phyloP scores from a whole-genome alignment of 2,888 invertebrate genomes.

The Heliconius charithonia region DNA sequence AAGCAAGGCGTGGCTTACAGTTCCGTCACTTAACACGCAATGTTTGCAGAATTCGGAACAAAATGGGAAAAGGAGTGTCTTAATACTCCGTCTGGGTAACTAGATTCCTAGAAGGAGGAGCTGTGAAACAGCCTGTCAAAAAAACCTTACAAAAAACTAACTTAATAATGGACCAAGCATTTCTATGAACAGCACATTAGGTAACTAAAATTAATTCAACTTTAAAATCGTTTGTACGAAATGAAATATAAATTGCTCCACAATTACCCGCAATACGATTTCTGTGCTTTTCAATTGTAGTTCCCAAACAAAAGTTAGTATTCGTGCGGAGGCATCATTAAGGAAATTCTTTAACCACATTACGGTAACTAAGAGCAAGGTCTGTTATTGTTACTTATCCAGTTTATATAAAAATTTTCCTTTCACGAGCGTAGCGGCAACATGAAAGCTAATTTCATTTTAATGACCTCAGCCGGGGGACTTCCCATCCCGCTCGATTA shows the following conservation, averaged over 20 bases:
- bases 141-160: too few relatives aligned
- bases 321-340: constrained; percentile 33
- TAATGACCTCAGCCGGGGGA: constrained; percentile 68
- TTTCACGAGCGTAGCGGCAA: constrained; percentile 40
- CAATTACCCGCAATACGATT: constrained; percentile 12
- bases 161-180: not conserved
- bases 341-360: constrained; percentile 28
- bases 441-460: constrained; percentile 79
- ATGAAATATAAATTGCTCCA: constrained; percentile 22
- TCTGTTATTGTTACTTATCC: constrained; percentile 38
- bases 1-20: too few relatives aligned
- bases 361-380: constrained; percentile 29
- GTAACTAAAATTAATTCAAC: constrained; percentile 7
- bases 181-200: not conserved
- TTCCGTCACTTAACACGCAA: too few relatives aligned
- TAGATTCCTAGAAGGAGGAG: too few relatives aligned
- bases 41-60: too few relatives aligned
- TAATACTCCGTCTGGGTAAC: too few relatives aligned
- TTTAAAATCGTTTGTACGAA: constrained; percentile 3
- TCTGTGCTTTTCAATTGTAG: constrained; percentile 21
- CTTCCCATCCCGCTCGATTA: constrained; percentile 67
- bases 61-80: too few relatives aligned
- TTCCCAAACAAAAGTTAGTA: constrained; percentile 25
- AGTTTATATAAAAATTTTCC: constrained; percentile 44
- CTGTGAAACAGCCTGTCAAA: too few relatives aligned